Evolutionary conservation across 64 coral and sea anemone species (phyloP), one percentile per base, ranked within the genome.

Genomic region (Porites australiensis): DNA sequence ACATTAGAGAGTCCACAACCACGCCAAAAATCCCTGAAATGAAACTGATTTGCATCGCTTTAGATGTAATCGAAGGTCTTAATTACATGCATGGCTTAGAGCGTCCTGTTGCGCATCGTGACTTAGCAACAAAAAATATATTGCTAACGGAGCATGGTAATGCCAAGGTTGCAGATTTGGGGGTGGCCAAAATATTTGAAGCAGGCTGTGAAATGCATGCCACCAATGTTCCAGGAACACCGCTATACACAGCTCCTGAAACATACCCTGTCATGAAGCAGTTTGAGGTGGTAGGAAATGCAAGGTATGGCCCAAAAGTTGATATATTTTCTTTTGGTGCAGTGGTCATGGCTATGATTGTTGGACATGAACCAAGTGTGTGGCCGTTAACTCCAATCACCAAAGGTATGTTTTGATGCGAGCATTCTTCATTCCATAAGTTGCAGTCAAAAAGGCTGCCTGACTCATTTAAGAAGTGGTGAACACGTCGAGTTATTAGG

Each of bases 281-380:
- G 23, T 71, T 83, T 74, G 70, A 77, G 55, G 3, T 91, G 47
- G n/a, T 75, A 43, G 4, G 37, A 20, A 44, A 77, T 59, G 82
- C 91, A 16, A 88, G 77, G 51, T 98, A 98, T 92, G 96, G 96
- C 0, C 75, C 84, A 51, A 94, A 94, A 77, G 92, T 88, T 64
- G 96, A 98, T 46, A 66, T 98, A 65, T 98, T 98, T 86, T 98
- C 96, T 46, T 98, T 98, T 79, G 96, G 96, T 60, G 92, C 82
- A 5, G 89, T 98, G 11, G 13, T 98, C 0, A 64, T 98, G 70
- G 92, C 89, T 16, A 92, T 94, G 83, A 92, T 94, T 59, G 87
- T 94, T 20, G 96, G 96, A 20, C 96, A 88, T 64, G 96, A 98
- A 44, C 96, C 96, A 4, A 72, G 72, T 45, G 82, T 98, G 6